Conservation (phyloP, 2,113 vertebrate genomes). For the Rhizomys pruinosus region DNA sequence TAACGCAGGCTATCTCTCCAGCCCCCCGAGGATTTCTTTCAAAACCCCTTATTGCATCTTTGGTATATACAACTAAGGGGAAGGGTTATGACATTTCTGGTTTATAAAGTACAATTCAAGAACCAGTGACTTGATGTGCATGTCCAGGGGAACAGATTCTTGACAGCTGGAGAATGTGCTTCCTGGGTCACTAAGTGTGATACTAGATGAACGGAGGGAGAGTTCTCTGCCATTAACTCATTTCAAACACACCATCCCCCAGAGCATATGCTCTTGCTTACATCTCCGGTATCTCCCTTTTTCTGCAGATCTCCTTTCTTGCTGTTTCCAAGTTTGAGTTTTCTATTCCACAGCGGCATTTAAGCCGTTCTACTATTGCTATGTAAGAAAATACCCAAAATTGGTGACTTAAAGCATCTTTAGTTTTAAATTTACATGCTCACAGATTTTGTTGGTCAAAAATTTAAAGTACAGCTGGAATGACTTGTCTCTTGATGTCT, state of each 20-base stretch:
- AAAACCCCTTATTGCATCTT: neutral
- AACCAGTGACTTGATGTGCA: neutral
- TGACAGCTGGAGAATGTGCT: neutral
- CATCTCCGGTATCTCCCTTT: neutral
- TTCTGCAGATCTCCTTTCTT: slow-evolving; percentile 6
- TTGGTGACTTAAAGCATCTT: neutral
- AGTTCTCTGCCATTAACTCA: neutral
- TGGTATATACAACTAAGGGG: neutral
- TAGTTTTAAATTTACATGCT: neutral
- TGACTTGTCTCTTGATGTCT: neutral
- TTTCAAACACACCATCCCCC: neutral
- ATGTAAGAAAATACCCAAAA: slow-evolving; percentile 13
- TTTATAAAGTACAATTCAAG: slow-evolving; percentile 15
- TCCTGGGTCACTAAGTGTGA: neutral
- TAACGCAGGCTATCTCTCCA: too few relatives aligned
- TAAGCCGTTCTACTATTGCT: neutral
- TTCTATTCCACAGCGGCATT: slow-evolving; percentile 4
- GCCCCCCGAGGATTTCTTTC: neutral
- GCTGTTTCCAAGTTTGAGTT: slow-evolving; percentile 7
- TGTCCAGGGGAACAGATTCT: neutral
- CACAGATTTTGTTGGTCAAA: neutral
- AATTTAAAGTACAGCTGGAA: slow-evolving; percentile 2
- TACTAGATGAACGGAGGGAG: neutral
- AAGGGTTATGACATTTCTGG: neutral
- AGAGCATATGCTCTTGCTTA: slow-evolving; percentile 20